Percentiles rank a stretch among this genome's conserved stretches.
Evolutionary conservation across 2,113 vertebrate genomes (phyloP).

Genomic region (Malaclemys terrapin): DNA sequence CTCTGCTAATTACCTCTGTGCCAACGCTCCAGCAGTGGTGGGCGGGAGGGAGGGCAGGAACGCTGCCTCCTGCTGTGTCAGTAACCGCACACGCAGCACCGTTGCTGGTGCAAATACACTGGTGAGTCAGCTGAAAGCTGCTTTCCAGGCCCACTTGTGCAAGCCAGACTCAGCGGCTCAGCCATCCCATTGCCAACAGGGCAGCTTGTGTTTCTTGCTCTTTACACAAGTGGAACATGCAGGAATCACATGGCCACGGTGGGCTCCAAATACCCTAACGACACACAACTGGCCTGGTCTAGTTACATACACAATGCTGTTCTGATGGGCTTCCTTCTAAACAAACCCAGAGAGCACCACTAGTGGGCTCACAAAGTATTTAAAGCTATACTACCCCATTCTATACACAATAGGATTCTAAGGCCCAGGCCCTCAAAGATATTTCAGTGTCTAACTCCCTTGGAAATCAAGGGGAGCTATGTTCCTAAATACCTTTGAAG

Average conservation of each 20-base stretch:
- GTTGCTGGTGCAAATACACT: no score
- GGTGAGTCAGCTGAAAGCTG: neutral
- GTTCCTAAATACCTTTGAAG: no score
- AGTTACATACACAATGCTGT: neutral
- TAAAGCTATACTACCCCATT: neutral
- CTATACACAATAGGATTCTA: neutral
- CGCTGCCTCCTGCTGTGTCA: neutral
- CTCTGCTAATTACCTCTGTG: neutral
- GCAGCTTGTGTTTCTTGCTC: neutral
- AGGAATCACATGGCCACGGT: neutral
- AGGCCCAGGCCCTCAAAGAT: neutral
- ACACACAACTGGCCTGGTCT: neutral
- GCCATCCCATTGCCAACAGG: neutral
- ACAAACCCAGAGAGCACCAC: neutral
- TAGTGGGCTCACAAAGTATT: neutral
- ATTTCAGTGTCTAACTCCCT: no score
- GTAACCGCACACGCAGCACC: neutral
- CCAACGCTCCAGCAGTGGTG: neutral
- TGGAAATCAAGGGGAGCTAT: no score
- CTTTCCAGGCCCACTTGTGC: neutral
- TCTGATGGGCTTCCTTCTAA: neutral
- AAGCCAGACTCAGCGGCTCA: neutral
- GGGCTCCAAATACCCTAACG: neutral
- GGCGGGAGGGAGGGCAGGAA: neutral
- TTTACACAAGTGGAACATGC: neutral